A percentile compares a stretch with the other conserved stretches of the same genome.
Conservation (phyloP, 1,140 invertebrate species). For the Rhizoglyphus robini region DNA sequence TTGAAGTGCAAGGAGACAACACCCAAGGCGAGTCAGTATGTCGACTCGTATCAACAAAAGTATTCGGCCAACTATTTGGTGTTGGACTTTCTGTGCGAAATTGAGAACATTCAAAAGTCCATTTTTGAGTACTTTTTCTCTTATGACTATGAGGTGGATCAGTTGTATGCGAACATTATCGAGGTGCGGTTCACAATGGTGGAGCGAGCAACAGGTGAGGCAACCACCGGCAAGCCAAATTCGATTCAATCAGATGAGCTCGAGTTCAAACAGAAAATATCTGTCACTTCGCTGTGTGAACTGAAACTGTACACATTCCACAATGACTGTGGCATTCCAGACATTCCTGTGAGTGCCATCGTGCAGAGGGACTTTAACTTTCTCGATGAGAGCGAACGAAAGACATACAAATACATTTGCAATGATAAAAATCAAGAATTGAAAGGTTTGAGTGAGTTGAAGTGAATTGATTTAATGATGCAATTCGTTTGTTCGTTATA, state of each 20-base stretch:
- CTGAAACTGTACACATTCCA: conserved; percentile 2
- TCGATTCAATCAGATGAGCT: neutral
- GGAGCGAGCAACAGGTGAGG: no score
- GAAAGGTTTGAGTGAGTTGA: neutral
- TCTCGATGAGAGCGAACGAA: neutral
- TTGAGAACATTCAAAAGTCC: neutral
- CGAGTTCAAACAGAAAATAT: conserved; percentile 6
- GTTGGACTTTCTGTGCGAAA: conserved; percentile 9
- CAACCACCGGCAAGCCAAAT: neutral
- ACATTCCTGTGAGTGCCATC: neutral
- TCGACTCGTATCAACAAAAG: neutral
- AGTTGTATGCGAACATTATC: neutral
- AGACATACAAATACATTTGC: conserved; percentile 1
- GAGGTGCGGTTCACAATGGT: conserved; percentile 1
- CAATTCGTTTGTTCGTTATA: no score
- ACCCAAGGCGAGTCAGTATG: conserved; percentile 2
- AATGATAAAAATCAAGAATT: conserved; percentile 1
- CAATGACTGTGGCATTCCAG: neutral
- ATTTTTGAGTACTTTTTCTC: conserved; percentile 1
- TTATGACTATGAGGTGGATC: conserved; percentile 4
- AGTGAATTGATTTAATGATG: neutral
- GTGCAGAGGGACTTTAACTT: conserved; percentile 5
- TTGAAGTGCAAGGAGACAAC: neutral
- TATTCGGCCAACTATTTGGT: conserved; percentile 16
- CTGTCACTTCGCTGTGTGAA: neutral